Conservation (phyloP, 2,113 vertebrate species). For the Plotosus lineatus region DNA sequence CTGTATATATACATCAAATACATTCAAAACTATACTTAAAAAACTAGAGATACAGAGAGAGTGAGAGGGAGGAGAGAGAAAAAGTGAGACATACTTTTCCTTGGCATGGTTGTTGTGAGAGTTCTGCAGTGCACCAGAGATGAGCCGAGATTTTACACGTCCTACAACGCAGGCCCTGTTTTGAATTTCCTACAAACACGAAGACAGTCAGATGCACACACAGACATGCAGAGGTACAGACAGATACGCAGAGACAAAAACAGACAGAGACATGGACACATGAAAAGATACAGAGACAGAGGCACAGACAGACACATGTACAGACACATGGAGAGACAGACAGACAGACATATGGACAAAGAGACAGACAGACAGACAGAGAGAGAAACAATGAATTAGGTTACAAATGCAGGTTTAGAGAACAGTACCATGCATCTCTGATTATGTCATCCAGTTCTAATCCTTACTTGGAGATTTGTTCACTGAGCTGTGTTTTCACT, state of each 20-base stretch:
- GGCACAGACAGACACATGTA: too few relatives aligned
- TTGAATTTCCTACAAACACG: constrained; percentile 81
- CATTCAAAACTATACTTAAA: too few relatives aligned
- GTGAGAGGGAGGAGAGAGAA: background rate
- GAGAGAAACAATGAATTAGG: background rate
- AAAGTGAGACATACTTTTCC: constrained; percentile 71
- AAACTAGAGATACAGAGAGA: background rate
- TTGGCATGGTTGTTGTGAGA: constrained; percentile 83
- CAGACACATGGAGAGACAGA: too few relatives aligned
- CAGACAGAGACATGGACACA: too few relatives aligned
- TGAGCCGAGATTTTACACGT: constrained; percentile 87
- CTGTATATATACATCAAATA: too few relatives aligned
- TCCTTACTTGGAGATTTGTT: background rate
- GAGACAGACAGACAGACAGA: background rate
- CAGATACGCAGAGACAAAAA: too few relatives aligned
- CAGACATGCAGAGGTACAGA: too few relatives aligned
- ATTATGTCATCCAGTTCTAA: background rate
- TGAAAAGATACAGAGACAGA: too few relatives aligned
- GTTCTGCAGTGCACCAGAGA: constrained; percentile 88
- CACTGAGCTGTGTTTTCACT: background rate
- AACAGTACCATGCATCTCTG: background rate
- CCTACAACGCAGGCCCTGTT: constrained; percentile 88
- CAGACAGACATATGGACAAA: too few relatives aligned
- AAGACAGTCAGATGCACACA: background rate
- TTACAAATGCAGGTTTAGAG: background rate